phyloP scores from a whole-genome alignment of 2,797 vertebrate species.

The Sebastes glaucus region DNA sequence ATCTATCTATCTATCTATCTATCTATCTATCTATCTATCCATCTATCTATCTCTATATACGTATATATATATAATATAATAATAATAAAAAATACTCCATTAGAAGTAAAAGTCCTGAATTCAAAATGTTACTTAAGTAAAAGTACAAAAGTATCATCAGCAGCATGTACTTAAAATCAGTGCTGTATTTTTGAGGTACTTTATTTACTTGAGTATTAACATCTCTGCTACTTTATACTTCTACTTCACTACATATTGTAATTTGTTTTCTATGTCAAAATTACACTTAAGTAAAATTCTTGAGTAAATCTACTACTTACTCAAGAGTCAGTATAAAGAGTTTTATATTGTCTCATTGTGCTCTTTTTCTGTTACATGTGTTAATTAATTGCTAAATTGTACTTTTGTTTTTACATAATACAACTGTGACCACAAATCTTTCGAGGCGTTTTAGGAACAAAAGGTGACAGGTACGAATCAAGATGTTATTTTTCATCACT shows the following conservation, averaged over 20 bases:
- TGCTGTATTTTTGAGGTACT: not conserved
- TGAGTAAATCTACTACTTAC: no score
- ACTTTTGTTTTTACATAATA: not conserved
- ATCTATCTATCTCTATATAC: no score
- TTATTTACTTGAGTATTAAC: no score
- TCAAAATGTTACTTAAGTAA: not conserved
- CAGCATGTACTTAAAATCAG: not conserved
- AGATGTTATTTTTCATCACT: slow-evolving; percentile 19
- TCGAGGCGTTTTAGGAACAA: not conserved
- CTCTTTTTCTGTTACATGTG: not conserved
- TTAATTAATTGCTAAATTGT: not conserved
- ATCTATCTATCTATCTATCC: no score
- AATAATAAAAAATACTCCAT: not conserved
- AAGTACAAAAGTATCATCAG: not conserved
- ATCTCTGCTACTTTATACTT: not conserved
- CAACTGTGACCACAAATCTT: not conserved
- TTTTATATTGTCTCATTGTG: not conserved
- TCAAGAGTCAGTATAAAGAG: not conserved
- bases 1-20: no score
- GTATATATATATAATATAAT: no score
- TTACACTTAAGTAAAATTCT: no score
- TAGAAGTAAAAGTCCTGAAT: not conserved
- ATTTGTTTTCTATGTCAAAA: no score
- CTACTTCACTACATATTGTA: not conserved
- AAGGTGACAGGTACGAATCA: not conserved